Conservation (phyloP, 2,888 invertebrate species). For the Gonocerus acuteangulatus region DNA sequence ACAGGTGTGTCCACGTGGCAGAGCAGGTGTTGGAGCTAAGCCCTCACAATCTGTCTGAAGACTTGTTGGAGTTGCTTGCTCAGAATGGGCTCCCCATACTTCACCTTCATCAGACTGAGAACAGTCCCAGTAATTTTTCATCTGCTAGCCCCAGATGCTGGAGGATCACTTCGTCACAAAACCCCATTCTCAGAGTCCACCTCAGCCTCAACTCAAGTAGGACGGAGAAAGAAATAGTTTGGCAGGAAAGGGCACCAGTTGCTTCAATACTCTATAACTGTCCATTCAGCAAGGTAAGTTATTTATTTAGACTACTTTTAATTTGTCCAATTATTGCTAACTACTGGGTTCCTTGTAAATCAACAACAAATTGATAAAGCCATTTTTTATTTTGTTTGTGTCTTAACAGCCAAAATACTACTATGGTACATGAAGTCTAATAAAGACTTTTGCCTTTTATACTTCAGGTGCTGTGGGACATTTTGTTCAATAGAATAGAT, state of each 20-base stretch:
- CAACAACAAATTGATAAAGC: no score
- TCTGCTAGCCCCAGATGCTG: conserved; percentile 43
- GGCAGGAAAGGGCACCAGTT: conserved; percentile 64
- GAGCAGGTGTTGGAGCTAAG: conserved; percentile 55
- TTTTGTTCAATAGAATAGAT: no score
- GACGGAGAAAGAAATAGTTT: conserved; percentile 51
- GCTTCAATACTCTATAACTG: conserved; percentile 57
- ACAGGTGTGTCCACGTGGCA: conserved; percentile 5
- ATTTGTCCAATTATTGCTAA: not conserved
- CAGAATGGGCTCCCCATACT: conserved; percentile 57
- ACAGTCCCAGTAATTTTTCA: conserved; percentile 50
- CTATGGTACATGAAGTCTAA: no score
- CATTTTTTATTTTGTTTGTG: no score
- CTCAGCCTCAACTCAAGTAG: conserved; percentile 56
- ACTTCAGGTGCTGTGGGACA: no score
- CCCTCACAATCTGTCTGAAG: conserved; percentile 68
- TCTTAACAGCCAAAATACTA: no score
- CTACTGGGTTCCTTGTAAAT: not conserved
- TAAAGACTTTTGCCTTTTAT: no score
- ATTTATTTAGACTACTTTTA: no score
- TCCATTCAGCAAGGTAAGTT: conserved; percentile 47
- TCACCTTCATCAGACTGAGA: conserved; percentile 64
- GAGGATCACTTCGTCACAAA: conserved; percentile 49
- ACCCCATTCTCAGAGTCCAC: conserved; percentile 53
- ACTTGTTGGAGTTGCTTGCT: conserved; percentile 59